Base-by-base conservation (phyloP, 2,888 invertebrate species). In the Hipparchia sbordonii region DNA sequence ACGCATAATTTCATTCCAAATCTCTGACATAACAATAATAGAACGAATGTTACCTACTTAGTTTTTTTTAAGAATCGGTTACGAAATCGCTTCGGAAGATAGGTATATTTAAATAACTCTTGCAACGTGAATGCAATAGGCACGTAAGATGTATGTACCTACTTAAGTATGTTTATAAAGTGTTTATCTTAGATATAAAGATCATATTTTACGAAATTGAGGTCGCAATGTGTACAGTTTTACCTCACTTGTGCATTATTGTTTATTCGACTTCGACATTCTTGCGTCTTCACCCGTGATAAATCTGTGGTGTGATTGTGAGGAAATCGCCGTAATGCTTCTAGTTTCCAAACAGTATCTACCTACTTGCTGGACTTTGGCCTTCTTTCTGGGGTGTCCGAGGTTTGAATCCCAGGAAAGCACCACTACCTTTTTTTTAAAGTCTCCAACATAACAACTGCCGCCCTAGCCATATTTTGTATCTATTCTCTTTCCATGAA, bases 161-260 rank as follows among this genome's bases (percentile, higher is more conserved):
- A 39, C 39, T 2, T 39, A 39, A 13, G 39, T 23, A 6, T 63
- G 63, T 51, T 63, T 52, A 65, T 65, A 65, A 48, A 65, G 65
- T 65, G 65, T 65, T 65, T 65, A 52, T 33, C 65, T 52, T 51
- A 23, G 63, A n/a, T 12, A 52, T 7, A 33, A 65, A 65, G 65
- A 65, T 65, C 33, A 65, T 65, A 65, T 65, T 65, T 52, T 65
- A 52, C 65, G 65, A 33, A 65, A 65, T 65, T 52, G 51, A 9
- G 65, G 51, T 65, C 33, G 23, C 5, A 60, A 33, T 52, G 62
- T 62, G 9, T 63, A 23, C 63, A 48, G 23, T 0, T 65, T 33
- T 52, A 52, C 52, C 10, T 65, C 65, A 52, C 12, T 2, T 12
- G 65, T 33, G 65, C 51, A 39, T 65, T 51, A 52, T 65, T 60